A percentile compares a stretch with the other conserved stretches of the same genome.
phyloP scores from a whole-genome alignment of 2,113 vertebrate genomes.

The Morone saxatilis region DNA sequence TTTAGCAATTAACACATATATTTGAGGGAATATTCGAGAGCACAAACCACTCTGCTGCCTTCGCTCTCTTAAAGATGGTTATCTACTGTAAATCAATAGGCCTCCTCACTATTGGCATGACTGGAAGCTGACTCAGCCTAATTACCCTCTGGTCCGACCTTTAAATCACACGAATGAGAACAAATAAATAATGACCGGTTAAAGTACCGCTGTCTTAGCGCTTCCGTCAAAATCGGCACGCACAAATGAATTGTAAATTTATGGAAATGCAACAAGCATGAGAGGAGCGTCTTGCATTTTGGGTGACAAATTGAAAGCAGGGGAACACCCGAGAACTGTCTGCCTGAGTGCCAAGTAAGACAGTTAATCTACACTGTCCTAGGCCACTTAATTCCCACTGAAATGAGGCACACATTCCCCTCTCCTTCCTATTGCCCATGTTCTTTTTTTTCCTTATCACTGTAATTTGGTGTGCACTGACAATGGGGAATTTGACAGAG shows the following conservation, averaged over 20 bases:
- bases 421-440: conserved; percentile 41
- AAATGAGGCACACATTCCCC: conserved; percentile 60
- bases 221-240: conserved; percentile 72
- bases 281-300: conserved; percentile 61
- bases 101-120: conserved; percentile 59
- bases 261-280: conserved; percentile 76
- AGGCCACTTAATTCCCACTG: conserved; percentile 71
- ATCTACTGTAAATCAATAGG: conserved; percentile 85
- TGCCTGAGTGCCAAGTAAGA: conserved; percentile 69
- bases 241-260: conserved; percentile 78
- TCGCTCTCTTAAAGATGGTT: conserved; percentile 73
- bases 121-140: conserved; percentile 81
- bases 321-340: conserved; percentile 70
- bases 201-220: conserved; percentile 65
- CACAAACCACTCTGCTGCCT: conserved; percentile 44
- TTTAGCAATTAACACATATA: conserved; percentile 18
- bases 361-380: conserved; percentile 73
- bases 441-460: conserved; percentile 58
- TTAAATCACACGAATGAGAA: conserved; percentile 82
- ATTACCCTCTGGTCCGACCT: conserved; percentile 74
- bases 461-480: conserved; percentile 66
- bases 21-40: conserved; percentile 5
- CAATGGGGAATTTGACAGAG: conserved; percentile 63
- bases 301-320: conserved; percentile 74
- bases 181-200: conserved; percentile 83